Evolutionary conservation across 2,888 invertebrate species (phyloP), one percentile per base, ranked within the genome.

Genomic region (Drosophila leonis): DNA sequence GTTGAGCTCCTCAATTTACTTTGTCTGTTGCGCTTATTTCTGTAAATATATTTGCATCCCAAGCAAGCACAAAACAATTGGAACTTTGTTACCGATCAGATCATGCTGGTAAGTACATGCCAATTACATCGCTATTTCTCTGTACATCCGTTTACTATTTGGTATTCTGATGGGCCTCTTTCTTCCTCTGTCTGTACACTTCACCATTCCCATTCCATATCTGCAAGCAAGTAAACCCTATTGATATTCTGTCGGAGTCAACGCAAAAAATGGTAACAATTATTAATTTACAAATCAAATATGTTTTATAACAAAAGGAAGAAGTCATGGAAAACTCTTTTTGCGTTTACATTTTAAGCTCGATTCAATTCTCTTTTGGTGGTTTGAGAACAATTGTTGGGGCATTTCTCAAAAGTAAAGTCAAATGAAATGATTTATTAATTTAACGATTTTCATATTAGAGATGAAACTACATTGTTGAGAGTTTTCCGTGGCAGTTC

Each of bases 141-240:
- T 42, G 10, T 33, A 0, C 41, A 52, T 31, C 24, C 42, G 56
- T 52, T 35, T 55, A 56, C 15, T 37, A 33, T 51, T 31, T 37
- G 46, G 18, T 44, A 42, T 57, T 48, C 42, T 65, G 64, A 60
- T 65, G 33, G 31, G 51, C 24, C 39, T 55, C 12, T 59, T 13
- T 59, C 20, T 55, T n/a, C 13, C 54, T 29, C 18, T 55, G 51
- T 52, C 13, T 63, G 62, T 9, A 20, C 55, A 49, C 41, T 37
- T 66, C 49, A 75, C 60, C 70, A 71, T 75, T 59, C 71, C 59
- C 63, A 52, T 66, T 72, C 59, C 63, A 83, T 84, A 83, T 88
- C 72, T 90, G 83, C 85, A 91, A 91, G 91, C 91, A 91, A 90
- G 90, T 87, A 82, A 90, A 91, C 60, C 85, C 88, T 48, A 84